phyloP scores from a whole-genome alignment of 2,888 invertebrate species.

The Andrena bicolor region DNA sequence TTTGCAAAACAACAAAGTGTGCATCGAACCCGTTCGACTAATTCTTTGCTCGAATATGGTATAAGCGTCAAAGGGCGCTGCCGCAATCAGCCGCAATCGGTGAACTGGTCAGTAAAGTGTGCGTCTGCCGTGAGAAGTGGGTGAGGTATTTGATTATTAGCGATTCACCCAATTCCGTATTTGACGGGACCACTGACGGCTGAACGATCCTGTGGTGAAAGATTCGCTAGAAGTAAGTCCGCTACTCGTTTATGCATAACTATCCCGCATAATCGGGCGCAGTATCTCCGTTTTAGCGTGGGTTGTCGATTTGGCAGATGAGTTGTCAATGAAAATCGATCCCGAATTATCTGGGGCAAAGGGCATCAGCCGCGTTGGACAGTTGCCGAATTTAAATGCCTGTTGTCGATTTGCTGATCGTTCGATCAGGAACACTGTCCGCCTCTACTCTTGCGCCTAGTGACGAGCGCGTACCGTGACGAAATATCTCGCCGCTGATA shows the following conservation, averaged over 20 bases:
- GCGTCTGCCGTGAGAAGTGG: slow-evolving; percentile 76
- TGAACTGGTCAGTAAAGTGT: slow-evolving; percentile 75
- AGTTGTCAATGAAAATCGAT: slow-evolving; percentile 83
- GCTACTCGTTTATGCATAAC: background rate
- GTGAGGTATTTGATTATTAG: slow-evolving; percentile 70
- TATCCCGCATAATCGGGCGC: background rate
- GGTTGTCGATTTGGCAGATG: slow-evolving; percentile 74
- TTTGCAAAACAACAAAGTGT: background rate
- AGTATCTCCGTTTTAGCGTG: slow-evolving; percentile 49
- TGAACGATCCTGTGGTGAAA: background rate
- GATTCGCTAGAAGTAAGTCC: slow-evolving; percentile 45
- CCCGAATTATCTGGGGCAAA: slow-evolving; percentile 80
- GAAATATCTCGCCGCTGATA: slow-evolving; percentile 40
- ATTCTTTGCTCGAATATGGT: slow-evolving; percentile 68
- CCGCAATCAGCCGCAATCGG: slow-evolving; percentile 75
- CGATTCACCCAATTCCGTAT: slow-evolving; percentile 40
- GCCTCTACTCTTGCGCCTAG: slow-evolving; percentile 25
- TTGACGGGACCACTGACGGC: background rate
- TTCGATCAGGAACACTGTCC: slow-evolving; percentile 60
- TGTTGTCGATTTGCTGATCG: slow-evolving; percentile 68
- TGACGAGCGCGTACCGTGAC: slow-evolving; percentile 44
- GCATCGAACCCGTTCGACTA: background rate
- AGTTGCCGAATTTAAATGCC: slow-evolving; percentile 78
- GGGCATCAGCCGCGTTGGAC: slow-evolving; percentile 82
- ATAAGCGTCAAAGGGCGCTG: slow-evolving; percentile 82